Conservation (phyloP, 2,113 vertebrate species). For the Oryzias woworae region DNA sequence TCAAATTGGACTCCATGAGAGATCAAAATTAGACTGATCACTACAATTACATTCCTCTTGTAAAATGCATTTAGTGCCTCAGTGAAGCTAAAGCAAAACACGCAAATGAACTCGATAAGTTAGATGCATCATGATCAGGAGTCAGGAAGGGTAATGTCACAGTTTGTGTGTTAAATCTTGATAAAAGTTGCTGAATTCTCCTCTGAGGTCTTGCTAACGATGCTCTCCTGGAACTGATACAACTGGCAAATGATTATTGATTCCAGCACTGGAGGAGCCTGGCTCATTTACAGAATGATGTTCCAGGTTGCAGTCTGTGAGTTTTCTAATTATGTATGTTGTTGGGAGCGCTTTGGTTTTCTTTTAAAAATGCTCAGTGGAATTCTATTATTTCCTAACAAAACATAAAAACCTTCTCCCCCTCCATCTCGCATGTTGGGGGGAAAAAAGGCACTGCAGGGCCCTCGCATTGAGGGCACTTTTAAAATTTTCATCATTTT, state of each 20-base stretch:
- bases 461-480: slow-evolving; percentile 25
- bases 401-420: background rate
- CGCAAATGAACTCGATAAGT: slow-evolving; percentile 35
- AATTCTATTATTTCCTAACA: background rate
- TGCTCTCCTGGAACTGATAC: slow-evolving; percentile 57
- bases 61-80: slow-evolving; percentile 34
- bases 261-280: slow-evolving; percentile 39
- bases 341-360: slow-evolving; percentile 7
- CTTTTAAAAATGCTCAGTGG: background rate
- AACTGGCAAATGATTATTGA: slow-evolving; percentile 70
- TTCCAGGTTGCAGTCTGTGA: slow-evolving; percentile 28
- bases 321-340: slow-evolving; percentile 47
- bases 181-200: slow-evolving; percentile 51
- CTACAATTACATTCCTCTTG: slow-evolving; percentile 61
- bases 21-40: slow-evolving; percentile 47
- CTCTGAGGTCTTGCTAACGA: slow-evolving; percentile 52
- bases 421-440: background rate
- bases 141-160: slow-evolving; percentile 37
- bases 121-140: slow-evolving; percentile 16
- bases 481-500: slow-evolving; percentile 47
- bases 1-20: slow-evolving; percentile 46
- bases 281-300: slow-evolving; percentile 40
- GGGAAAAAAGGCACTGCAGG: slow-evolving; percentile 8
- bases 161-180: slow-evolving; percentile 37
- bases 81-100: slow-evolving; percentile 34